These are phyloP conservation scores for Erynnis tages DNA, from an alignment of 2,888 invertebrate species.

Conservation along the genomic window DNA sequence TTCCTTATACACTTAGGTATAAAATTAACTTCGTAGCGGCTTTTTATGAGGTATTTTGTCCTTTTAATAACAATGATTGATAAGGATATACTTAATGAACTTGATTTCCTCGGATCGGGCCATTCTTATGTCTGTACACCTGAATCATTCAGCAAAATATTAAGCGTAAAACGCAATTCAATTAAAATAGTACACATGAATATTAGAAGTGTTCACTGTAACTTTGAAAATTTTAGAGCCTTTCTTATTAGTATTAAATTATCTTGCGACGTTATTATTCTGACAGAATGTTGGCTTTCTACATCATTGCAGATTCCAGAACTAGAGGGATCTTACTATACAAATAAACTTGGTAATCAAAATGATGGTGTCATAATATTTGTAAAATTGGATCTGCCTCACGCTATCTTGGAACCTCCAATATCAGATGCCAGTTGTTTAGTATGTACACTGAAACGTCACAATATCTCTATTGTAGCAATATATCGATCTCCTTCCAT, in stretches of 20 bases:
- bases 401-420: slow-evolving; percentile 5
- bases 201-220: slow-evolving; percentile 12
- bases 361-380: slow-evolving; percentile 24
- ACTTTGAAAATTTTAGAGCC: slow-evolving; percentile 5
- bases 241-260: slow-evolving; percentile 3
- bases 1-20: too few species aligned
- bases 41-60: too few species aligned
- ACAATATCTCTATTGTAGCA: slow-evolving; percentile 7
- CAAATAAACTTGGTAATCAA: slow-evolving; percentile 6
- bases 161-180: not conserved
- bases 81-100: not conserved
- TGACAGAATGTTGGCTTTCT: slow-evolving; percentile 17
- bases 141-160: not conserved
- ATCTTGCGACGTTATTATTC: slow-evolving; percentile 1
- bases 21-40: too few species aligned
- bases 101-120: not conserved
- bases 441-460: slow-evolving; percentile 2
- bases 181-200: slow-evolving; percentile 10
- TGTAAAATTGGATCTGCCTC: not conserved
- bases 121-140: slow-evolving; percentile 1
- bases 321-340: slow-evolving; percentile 11
- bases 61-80: not conserved
- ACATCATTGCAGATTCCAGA: not conserved
- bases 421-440: slow-evolving; percentile 13
- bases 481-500: slow-evolving; percentile 18